Evolutionary conservation across 2,113 vertebrate genomes (phyloP).

Genomic region (Ciconia boyciana): DNA sequence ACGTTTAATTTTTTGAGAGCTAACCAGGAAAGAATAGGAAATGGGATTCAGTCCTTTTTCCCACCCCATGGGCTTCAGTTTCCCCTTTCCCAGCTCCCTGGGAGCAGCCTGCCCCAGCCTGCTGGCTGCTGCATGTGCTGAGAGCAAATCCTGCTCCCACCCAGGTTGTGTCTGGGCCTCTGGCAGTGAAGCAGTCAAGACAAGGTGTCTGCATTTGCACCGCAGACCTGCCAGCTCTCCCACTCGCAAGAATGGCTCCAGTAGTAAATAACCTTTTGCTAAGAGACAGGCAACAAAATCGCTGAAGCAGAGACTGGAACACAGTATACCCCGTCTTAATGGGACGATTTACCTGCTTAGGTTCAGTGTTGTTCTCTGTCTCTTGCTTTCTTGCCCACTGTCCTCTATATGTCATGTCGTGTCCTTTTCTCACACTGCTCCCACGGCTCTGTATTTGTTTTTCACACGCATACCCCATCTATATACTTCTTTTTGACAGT

Average conservation of each 20-base stretch:
- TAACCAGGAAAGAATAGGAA: neutral
- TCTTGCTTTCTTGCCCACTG: neutral
- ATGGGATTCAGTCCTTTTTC: neutral
- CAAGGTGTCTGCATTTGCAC: fast-evolving
- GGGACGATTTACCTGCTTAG: neutral
- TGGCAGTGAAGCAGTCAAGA: neutral
- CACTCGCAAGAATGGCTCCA: neutral
- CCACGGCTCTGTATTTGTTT: neutral
- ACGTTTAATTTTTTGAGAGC: neutral
- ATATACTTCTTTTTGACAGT: neutral
- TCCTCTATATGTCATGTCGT: neutral
- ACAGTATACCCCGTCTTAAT: fast-evolving
- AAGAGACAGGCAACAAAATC: neutral
- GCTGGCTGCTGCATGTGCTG: neutral
- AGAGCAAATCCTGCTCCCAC: neutral
- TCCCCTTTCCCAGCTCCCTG: neutral
- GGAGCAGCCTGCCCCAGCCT: neutral
- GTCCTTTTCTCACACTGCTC: neutral
- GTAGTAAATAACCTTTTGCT: neutral
- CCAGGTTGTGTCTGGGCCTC: neutral
- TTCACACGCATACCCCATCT: neutral
- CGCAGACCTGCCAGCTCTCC: neutral
- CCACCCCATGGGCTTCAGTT: neutral
- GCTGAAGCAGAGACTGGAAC: neutral
- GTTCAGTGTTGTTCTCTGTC: neutral